Evolutionary conservation across 1,140 invertebrate species (phyloP), one percentile per base, ranked within the genome.

Genomic region (Danaus melanippus): DNA sequence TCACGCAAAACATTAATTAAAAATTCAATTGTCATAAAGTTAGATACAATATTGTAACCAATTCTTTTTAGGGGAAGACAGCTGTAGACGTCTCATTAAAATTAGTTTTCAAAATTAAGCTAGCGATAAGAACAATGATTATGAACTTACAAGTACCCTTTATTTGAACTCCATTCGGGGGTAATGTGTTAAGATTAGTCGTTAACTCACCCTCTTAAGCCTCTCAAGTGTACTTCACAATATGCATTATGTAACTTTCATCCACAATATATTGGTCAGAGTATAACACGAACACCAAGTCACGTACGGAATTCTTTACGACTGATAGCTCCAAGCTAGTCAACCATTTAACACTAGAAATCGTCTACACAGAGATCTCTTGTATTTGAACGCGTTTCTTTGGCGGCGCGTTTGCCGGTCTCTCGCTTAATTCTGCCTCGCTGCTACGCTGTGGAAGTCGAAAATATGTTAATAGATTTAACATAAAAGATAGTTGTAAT

Each of bases 331-430:
- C 42, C 49, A 9, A 15, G 15, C 17, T 15, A 12, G 2, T 4
- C 46, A 32, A 32, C 21, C 21, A 41, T 32, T 42, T 8, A 4
- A 46, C 10, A 21, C 63, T 56, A 74, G 56, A 74, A 79, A 45
- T 79, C 69, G 10, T 81, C 80, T 84, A 86, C 8, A 86, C 82
- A 12, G 82, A 86, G 56, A 86, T 86, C 71, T 86, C 82, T 55
- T 86, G 80, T 42, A 86, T 86, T 58, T 86, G 82, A 11, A 86
- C 82, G 64, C 82, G 80, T 53, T 86, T 86, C 65, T 84, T 84
- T 56, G 77, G 79, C 32, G 74, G 67, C 41, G 61, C 71, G 42
- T 49, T 60, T 70, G 46, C 60, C 59, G 76, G 70, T 49, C 74
- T 70, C 73, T 76, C 79, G 59, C 71, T 80, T 62, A 76, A 57